These are phyloP conservation scores for Columba guinea DNA, from an alignment of 2,797 vertebrate species.

Conservation along the genomic window DNA sequence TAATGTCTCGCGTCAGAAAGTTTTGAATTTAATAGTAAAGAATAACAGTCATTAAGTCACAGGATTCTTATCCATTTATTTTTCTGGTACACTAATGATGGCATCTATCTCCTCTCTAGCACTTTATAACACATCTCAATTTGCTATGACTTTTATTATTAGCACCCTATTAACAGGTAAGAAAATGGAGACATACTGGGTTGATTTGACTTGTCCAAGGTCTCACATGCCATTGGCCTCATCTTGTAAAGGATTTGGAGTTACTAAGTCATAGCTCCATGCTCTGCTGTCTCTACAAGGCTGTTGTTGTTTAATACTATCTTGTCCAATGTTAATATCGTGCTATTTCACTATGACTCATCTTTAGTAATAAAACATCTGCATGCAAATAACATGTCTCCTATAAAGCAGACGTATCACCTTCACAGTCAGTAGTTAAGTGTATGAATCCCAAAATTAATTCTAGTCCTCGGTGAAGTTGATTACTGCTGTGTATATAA, in stretches of 20 bases:
- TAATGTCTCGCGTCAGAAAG: not conserved
- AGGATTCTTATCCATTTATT: not conserved
- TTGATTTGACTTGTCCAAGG: not conserved
- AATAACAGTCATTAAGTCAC: not conserved
- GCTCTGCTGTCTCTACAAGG: not conserved
- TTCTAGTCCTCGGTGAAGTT: not conserved
- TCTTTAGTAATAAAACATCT: not conserved
- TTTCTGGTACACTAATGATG: not conserved
- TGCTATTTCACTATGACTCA: not conserved
- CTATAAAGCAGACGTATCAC: not conserved
- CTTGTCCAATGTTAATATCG: not conserved
- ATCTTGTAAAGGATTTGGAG: not conserved
- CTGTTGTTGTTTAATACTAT: not conserved
- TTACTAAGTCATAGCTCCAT: not conserved
- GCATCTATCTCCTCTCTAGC: not conserved
- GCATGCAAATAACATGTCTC: fast-evolving
- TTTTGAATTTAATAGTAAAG: not conserved
- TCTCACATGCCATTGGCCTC: not conserved
- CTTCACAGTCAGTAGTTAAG: not conserved
- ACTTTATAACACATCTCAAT: not conserved
- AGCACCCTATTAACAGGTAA: not conserved
- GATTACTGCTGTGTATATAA: not conserved
- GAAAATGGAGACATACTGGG: not conserved
- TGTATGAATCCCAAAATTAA: not conserved
- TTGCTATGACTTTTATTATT: not conserved